Base-by-base conservation (phyloP, 2,113 vertebrate species). In the Entelurus aequoreus region DNA sequence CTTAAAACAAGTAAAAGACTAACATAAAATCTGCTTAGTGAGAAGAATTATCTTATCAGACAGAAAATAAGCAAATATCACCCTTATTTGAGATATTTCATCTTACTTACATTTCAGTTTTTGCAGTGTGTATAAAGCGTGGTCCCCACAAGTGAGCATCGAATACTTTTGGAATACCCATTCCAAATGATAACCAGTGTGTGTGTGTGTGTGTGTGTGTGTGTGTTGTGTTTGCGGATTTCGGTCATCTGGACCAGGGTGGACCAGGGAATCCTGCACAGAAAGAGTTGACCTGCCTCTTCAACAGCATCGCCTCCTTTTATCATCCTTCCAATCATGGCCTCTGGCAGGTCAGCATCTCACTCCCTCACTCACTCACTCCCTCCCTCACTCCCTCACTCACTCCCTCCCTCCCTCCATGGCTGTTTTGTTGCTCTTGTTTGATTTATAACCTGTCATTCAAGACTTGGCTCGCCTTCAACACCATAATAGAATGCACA, bases 311-410 rank as follows among this genome's bases (percentile, higher is more conserved):
- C 37, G 92, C 94, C 44, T 98, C 95, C 37, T 98, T 98, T 80
- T 97, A 96, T 77, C 97, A 99, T 79, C 96, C 96, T 21, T 99
- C 95, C 71, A 99, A 98, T 84, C 96, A 98, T 0, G 96, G 97
- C 0, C 94, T 94, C 68, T 98, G 97, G 96, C 90, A 98, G 93
- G 96, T 95, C 21, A 63, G 15, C 11, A 48, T 46, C 65, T 55
- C 15, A 11, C 11, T 10, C 7, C 38, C 28, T 28, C 28, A 48
- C 50, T 42, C 54, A 49, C 60, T 40, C 28, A 1, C 28, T 28
- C 28, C 1, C 28, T 28, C 28, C 2, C 0, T 28, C 28, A 56
- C 15, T 10, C 7, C 38, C 28, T 28, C 28, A 48, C 50, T 42
- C 54, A 49, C 60, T 40, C 28, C 2, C 28, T 28, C 28, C 1